These are phyloP conservation scores for Meloidogyne exigua DNA, from an alignment of 1,140 invertebrate species.

Conservation along the genomic window DNA sequence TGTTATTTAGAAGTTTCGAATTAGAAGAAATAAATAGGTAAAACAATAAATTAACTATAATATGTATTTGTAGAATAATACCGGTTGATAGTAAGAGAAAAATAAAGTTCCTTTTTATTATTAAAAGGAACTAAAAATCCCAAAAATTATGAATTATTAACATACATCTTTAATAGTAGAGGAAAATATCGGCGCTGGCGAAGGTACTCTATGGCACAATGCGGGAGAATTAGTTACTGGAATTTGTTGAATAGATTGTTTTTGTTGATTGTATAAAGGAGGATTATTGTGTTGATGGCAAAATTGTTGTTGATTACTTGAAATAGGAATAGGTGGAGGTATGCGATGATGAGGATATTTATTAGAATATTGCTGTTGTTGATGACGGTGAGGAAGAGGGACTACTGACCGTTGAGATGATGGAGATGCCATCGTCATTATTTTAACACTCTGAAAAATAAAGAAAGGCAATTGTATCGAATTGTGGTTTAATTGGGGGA, in stretches of 20 bases:
- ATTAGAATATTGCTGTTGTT: slow-evolving; percentile 10
- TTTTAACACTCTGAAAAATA: background rate
- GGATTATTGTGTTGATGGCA: background rate
- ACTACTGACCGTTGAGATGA: background rate
- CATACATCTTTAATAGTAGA: slow-evolving; percentile 22
- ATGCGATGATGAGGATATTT: background rate
- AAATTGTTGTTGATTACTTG: slow-evolving; percentile 8
- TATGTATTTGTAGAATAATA: too few species aligned
- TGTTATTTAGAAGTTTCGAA: too few species aligned
- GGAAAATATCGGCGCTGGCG: slow-evolving; percentile 36
- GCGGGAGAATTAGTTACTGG: background rate
- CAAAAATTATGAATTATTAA: background rate
- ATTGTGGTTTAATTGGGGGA: background rate
- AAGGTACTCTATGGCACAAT: slow-evolving; percentile 28
- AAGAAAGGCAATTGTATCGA: background rate
- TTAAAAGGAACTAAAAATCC: too few species aligned
- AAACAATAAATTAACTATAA: too few species aligned
- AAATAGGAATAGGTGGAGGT: slow-evolving; percentile 4
- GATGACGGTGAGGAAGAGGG: background rate
- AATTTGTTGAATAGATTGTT: background rate
- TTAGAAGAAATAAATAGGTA: too few species aligned
- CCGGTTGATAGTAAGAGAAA: too few species aligned
- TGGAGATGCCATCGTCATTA: slow-evolving; percentile 1
- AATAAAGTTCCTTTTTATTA: too few species aligned
- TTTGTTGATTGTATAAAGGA: background rate